phyloP scores from a whole-genome alignment of 2,888 invertebrate genomes.

The Tolmerus cingulatus region DNA sequence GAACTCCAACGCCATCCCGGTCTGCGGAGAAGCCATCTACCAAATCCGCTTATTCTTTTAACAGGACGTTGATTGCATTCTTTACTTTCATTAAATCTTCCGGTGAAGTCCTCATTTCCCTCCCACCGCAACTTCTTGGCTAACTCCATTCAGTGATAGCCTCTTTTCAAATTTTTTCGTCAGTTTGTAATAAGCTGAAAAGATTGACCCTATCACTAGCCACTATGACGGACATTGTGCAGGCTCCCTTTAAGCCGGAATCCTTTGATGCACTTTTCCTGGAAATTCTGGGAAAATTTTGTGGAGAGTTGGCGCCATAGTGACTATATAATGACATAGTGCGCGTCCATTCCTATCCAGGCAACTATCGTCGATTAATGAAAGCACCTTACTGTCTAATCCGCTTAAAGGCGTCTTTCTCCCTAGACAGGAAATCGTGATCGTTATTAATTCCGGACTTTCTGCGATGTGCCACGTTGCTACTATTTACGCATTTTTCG shows the following conservation, averaged over 20 bases:
- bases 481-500: background rate
- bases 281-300: background rate
- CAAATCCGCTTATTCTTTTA: constrained; percentile 22
- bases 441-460: background rate
- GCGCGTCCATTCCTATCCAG: background rate
- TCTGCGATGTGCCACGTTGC: background rate
- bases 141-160: background rate
- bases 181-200: constrained; percentile 20
- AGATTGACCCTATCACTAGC: constrained; percentile 13
- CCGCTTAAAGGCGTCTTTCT: background rate
- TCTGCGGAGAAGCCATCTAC: background rate
- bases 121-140: background rate
- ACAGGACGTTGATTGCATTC: constrained; percentile 4
- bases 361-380: background rate
- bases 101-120: background rate
- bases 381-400: background rate
- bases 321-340: background rate
- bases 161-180: background rate
- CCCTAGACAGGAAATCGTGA: background rate
- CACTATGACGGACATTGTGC: background rate
- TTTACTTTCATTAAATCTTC: constrained; percentile 15
- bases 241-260: background rate
- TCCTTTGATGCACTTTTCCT: background rate
- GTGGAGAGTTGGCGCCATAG: background rate
- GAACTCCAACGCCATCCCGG: background rate